phyloP scores from a whole-genome alignment of 2,888 invertebrate species.

The Tipula helvola region DNA sequence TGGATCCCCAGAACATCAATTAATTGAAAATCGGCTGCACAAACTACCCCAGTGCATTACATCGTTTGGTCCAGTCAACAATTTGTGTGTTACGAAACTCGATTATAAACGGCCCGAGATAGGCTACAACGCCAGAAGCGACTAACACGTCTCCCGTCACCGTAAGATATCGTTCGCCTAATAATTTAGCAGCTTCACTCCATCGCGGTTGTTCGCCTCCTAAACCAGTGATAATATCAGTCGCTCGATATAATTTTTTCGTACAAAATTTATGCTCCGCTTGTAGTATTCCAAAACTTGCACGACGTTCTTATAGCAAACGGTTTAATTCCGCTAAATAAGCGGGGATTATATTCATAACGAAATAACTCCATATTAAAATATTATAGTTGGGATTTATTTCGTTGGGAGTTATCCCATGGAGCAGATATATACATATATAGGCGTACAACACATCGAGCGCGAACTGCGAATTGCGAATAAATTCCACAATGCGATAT shows the following conservation, averaged over 20 bases:
- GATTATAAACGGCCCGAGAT: conserved; percentile 79
- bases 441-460: no score
- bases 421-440: no score
- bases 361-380: no score
- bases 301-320: conserved; percentile 45
- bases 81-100: conserved; percentile 57
- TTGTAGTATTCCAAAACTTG: conserved; percentile 26
- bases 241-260: conserved; percentile 77
- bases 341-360: no score
- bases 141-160: conserved; percentile 82
- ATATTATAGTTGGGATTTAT: no score
- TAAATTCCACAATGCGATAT: no score
- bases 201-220: conserved; percentile 87
- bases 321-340: conserved; percentile 48
- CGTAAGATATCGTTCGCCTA: conserved; percentile 55
- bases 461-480: no score
- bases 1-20: conserved; percentile 68
- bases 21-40: conserved; percentile 58
- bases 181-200: conserved; percentile 59
- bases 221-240: conserved; percentile 81
- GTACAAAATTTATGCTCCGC: conserved; percentile 79
- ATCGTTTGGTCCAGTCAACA: conserved; percentile 57
- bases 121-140: conserved; percentile 80
- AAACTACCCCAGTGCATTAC: conserved; percentile 58
- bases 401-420: no score